phyloP scores from a whole-genome alignment of 2,113 vertebrate species.

The Dunckerocampus dactyliophorus region DNA sequence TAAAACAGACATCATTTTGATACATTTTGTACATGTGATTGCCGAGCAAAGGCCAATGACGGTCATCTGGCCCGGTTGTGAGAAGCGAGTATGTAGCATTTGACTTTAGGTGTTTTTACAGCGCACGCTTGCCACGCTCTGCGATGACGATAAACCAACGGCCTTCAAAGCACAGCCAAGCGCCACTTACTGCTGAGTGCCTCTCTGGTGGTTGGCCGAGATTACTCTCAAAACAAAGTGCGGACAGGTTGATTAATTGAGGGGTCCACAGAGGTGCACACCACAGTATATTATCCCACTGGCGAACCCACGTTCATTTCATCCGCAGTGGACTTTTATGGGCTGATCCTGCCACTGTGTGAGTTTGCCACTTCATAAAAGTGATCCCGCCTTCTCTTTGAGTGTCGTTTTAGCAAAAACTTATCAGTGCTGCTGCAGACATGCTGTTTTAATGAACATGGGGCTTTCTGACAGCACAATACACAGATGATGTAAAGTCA shows the following conservation, averaged over 20 bases:
- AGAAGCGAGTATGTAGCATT: conserved; percentile 47
- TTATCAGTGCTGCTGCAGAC: conserved; percentile 56
- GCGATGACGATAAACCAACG: conserved; percentile 67
- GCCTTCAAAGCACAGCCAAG: conserved; percentile 72
- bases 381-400: conserved; percentile 23
- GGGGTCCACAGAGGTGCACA: conserved; percentile 65
- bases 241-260: conserved; percentile 78
- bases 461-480: conserved; percentile 16
- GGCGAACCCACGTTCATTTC: conserved; percentile 62
- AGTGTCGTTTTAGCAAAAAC: conserved; percentile 58
- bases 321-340: conserved; percentile 66
- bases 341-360: conserved; percentile 62
- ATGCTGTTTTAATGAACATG: conserved; percentile 58
- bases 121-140: conserved; percentile 58
- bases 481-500: conserved; percentile 19
- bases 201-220: conserved; percentile 70
- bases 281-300: conserved; percentile 73
- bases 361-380: conserved; percentile 70
- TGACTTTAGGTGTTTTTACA: conserved; percentile 68
- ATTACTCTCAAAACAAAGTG: conserved; percentile 79
- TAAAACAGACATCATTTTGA: conserved; percentile 4
- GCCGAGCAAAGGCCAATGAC: neutral
- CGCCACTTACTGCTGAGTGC: conserved; percentile 72
- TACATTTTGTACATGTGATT: conserved; percentile 1
- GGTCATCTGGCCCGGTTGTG: conserved; percentile 15